Conservation (phyloP, 2,113 vertebrate genomes). For the Spilogale gracilis region DNA sequence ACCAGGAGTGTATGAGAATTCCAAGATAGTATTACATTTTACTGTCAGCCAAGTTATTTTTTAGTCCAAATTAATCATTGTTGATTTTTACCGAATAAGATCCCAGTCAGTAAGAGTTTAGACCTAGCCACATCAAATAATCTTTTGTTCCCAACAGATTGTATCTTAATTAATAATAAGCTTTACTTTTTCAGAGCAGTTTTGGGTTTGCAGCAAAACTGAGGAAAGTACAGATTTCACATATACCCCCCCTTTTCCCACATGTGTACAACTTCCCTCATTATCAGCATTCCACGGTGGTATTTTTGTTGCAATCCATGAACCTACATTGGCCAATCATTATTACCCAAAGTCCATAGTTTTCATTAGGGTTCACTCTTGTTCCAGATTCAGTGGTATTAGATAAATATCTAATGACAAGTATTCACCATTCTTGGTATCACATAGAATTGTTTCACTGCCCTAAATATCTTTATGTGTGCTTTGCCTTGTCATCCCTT, state of each 20-base stretch:
- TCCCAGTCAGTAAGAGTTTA: conserved; percentile 48
- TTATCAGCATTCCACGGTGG: background rate
- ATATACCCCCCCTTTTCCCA: background rate
- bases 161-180: conserved; percentile 16
- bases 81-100: conserved; percentile 1
- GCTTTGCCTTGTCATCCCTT: background rate
- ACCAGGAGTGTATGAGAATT: background rate
- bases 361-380: background rate
- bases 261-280: background rate
- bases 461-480: background rate
- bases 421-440: background rate
- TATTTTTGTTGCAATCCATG: background rate
- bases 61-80: conserved; percentile 34
- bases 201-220: background rate
- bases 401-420: background rate
- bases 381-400: background rate
- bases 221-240: background rate
- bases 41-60: background rate
- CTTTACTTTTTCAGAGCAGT: conserved; percentile 10
- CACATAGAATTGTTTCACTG: background rate
- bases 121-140: background rate
- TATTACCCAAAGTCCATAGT: background rate
- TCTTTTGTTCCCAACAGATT: conserved; percentile 19
- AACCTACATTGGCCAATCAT: background rate
- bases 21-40: background rate